Conservation (phyloP, 2,888 invertebrate genomes). For the Drosophila pseudotakahashii region DNA sequence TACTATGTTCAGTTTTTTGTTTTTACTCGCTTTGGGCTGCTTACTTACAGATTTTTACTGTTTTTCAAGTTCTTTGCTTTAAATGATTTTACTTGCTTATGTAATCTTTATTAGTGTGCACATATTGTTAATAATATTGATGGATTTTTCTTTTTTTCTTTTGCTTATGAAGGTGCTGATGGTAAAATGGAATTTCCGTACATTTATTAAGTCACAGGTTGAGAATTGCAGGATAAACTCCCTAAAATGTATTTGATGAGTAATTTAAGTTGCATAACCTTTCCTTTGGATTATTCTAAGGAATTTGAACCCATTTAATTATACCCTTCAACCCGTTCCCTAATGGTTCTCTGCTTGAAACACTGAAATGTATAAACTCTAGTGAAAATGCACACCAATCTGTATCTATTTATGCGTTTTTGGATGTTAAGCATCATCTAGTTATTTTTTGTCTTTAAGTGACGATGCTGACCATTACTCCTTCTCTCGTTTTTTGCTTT, state of each 20-base stretch:
- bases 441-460: slow-evolving; percentile 46
- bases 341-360: slow-evolving; percentile 28
- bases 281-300: neutral
- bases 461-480: slow-evolving; percentile 55
- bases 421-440: slow-evolving; percentile 30
- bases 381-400: slow-evolving; percentile 39
- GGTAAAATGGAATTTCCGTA: slow-evolving; percentile 22
- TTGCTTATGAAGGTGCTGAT: slow-evolving; percentile 32
- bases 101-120: slow-evolving; percentile 33
- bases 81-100: slow-evolving; percentile 31
- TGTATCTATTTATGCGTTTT: slow-evolving; percentile 31
- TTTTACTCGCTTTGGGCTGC: slow-evolving; percentile 31
- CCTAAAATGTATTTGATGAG: slow-evolving; percentile 5
- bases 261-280: neutral
- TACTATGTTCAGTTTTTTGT: slow-evolving; percentile 73
- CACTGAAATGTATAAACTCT: slow-evolving; percentile 31
- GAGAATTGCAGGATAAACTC: slow-evolving; percentile 3
- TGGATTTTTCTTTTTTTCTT: slow-evolving; percentile 3
- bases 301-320: neutral
- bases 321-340: slow-evolving; percentile 13
- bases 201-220: slow-evolving; percentile 19
- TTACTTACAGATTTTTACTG: slow-evolving; percentile 18
- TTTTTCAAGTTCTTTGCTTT: slow-evolving; percentile 11
- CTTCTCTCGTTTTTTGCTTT: slow-evolving; percentile 15
- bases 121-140: slow-evolving; percentile 39